phyloP scores from a whole-genome alignment of 2,888 invertebrate species.

The Eupithecia exiguata region DNA sequence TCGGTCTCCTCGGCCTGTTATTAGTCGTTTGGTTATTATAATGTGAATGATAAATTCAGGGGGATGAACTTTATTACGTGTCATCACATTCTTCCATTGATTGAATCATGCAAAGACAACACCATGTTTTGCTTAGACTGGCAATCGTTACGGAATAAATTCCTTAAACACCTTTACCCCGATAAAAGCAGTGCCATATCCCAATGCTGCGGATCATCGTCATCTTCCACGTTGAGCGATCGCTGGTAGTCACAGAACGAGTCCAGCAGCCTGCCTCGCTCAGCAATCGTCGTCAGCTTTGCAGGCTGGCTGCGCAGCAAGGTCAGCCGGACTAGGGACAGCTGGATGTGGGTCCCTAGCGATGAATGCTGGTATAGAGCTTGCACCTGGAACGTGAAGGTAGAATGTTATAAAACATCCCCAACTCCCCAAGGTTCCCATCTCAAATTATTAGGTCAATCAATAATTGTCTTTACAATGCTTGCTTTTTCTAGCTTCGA shows the following conservation, averaged over 20 bases:
- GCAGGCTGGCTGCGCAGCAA: slow-evolving; percentile 87
- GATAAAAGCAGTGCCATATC: slow-evolving; percentile 91
- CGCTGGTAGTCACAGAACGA: slow-evolving; percentile 89
- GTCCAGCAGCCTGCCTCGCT: slow-evolving; percentile 87
- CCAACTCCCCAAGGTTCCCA: not conserved
- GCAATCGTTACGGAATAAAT: not conserved
- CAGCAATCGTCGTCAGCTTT: slow-evolving; percentile 85
- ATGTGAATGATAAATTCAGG: not conserved
- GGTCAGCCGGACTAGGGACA: slow-evolving; percentile 88
- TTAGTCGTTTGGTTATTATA: not conserved
- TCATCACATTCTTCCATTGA: not conserved
- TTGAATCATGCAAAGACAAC: not conserved
- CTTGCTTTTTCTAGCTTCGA: not conserved
- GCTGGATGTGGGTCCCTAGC: slow-evolving; percentile 85
- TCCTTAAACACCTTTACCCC: slow-evolving; percentile 74
- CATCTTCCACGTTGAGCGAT: slow-evolving; percentile 86
- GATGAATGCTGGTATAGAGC: slow-evolving; percentile 91
- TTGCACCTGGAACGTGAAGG: slow-evolving; percentile 84
- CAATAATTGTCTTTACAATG: no score
- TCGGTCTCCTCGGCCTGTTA: not conserved
- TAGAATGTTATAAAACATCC: slow-evolving; percentile 1
- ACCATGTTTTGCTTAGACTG: not conserved
- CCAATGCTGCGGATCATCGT: slow-evolving; percentile 89
- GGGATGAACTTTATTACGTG: not conserved
- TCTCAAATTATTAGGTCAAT: not conserved